Evolutionary conservation across 2,113 vertebrate genomes (phyloP), one percentile per base, ranked within the genome.

Genomic region (Nothobranchius furzeri): DNA sequence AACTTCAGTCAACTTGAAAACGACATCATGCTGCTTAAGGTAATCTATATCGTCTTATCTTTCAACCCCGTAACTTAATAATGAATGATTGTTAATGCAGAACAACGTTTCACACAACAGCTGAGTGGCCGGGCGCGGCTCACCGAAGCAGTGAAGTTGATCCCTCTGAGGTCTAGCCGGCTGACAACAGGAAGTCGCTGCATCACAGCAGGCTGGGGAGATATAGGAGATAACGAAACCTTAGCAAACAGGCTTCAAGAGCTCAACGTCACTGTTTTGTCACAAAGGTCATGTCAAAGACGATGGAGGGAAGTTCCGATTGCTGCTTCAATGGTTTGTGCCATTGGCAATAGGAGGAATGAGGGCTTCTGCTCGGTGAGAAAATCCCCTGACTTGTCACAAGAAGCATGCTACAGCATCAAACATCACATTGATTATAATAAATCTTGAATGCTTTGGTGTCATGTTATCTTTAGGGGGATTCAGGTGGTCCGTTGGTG

Each of bases 401-500:
- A 6, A 20, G 20, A 60, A 12, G 6, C 13, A 46, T 14, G 3
- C 12, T 12, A 35, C 25, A 10, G 63, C 24, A 51, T 14, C 20
- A 60, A 20, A 47, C 14, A 47, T 12, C 15, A 8, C 7, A 50
- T 0, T 17, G 4, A 10, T 7, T 12, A 10, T 17, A 52, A 35
- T 58, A 37, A n/a, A 7, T 30, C 37, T 52, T 47, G 17, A 55
- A 10, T 42, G 2, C 43, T 20, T 50, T 24, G 3, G 12, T 52
- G 5, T n/a, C 2, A 48, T n/a, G 35, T 55, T 35, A 12, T 79
- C 13, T 60, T 70, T 35, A 78, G 96, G 95, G 95, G 0, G 95
- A 98, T 80, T 98, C 95, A 0, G 95, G 95, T 0, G 95, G 95
- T 0, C 95, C 95, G 0, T 53, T 96, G 83, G 88, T 98, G 0